Evolutionary conservation across 2,888 invertebrate species (phyloP), one percentile per base, ranked within the genome.

Genomic region (Bellardia bayeri): DNA sequence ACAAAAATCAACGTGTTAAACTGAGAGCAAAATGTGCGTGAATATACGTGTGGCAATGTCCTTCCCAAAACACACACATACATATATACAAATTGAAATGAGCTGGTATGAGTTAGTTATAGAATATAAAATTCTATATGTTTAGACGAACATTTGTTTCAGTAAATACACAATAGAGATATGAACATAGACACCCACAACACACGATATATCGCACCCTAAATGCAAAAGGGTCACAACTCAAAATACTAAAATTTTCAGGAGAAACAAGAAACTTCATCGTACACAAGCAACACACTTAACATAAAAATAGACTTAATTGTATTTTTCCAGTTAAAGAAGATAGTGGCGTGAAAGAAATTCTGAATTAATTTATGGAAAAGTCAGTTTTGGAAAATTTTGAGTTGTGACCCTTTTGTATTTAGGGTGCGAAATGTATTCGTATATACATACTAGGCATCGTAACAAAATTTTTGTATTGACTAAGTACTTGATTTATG

Each of bases 401-500:
- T 23, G 23, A 23, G 23, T 23, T 23, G 23, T 23, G 23, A 23
- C 23, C 23, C 23, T 23, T 23, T 23, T 23, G 23, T 23, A 23
- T 23, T 23, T 23, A 23, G 23, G 23, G 23, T 23, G 23, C 23
- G 23, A 23, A 1, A 23, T 23, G 23, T 23, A 23, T 1, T 23
- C 23, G 23, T 23, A 45, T 30, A 14, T n/a, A 37, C 16, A 14
- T 23, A 71, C 23, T 23, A 16, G 23, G 23, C 13, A 14, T 16
- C 3, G 23, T 16, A n/a, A 51, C 75, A 56, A 51, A 37, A 63
- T 42, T 64, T 42, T 84, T 66, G 66, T 58, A 76, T 81, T 75
- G 80, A 82, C 51, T 78, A 61, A 78, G 69, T 45, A 78, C 72
- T 82, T 82, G 80, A 85, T 80, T 80, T 76, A 71, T 81, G 75